phyloP scores from a whole-genome alignment of 2,888 invertebrate genomes.

The Lithosia quadra region DNA sequence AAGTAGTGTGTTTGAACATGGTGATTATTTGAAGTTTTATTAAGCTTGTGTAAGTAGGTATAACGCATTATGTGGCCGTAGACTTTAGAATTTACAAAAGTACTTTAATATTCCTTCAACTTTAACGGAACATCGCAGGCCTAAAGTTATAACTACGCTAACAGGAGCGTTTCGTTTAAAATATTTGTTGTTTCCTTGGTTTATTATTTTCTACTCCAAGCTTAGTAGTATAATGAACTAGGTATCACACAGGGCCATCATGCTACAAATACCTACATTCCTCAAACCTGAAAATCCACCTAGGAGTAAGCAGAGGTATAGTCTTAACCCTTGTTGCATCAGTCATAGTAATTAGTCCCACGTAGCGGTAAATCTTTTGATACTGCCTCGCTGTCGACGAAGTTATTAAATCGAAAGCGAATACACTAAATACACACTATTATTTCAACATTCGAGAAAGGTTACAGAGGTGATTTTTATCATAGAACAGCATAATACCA shows the following conservation, averaged over 20 bases:
- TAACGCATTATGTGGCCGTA: slow-evolving; percentile 27
- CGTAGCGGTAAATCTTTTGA: too few relatives aligned
- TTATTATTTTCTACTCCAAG: not conserved
- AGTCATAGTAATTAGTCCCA: too few relatives aligned
- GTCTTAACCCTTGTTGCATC: too few relatives aligned
- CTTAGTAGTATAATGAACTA: not conserved
- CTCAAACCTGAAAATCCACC: too few relatives aligned
- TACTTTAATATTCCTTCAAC: slow-evolving; percentile 10
- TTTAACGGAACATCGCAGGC: not conserved
- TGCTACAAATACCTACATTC: too few relatives aligned
- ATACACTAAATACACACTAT: not conserved
- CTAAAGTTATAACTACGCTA: not conserved
- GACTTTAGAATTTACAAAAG: slow-evolving; percentile 17
- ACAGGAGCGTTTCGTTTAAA: not conserved
- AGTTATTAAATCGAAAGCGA: not conserved
- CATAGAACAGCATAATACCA: too few relatives aligned
- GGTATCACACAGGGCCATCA: not conserved
- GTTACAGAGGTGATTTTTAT: too few relatives aligned
- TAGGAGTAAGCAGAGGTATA: too few relatives aligned
- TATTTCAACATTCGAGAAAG: too few relatives aligned
- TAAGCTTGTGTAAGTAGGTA: slow-evolving; percentile 13
- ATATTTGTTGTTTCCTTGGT: not conserved
- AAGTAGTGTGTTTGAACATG: not conserved
- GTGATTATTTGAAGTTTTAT: slow-evolving; percentile 2
- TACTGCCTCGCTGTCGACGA: too few relatives aligned